phyloP scores from a whole-genome alignment of 2,888 invertebrate genomes.

The Parasteatoda lunata region DNA sequence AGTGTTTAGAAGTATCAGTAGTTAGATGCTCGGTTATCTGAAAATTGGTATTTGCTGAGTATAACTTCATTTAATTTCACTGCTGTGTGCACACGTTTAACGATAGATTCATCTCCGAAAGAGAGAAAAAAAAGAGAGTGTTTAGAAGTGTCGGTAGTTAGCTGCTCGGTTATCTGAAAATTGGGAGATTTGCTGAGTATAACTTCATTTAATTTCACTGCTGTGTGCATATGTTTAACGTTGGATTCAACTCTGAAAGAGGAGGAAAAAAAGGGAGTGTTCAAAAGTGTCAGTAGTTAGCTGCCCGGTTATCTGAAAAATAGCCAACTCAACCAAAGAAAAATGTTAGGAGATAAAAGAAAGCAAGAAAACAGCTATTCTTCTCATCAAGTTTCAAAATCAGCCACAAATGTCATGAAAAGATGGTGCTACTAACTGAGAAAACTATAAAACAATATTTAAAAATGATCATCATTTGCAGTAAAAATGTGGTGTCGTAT shows the following conservation, averaged over 20 bases:
- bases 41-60: slow-evolving; percentile 89
- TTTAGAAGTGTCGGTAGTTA: neutral
- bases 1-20: neutral
- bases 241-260: slow-evolving; percentile 82
- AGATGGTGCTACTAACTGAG: too few species aligned
- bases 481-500: too few species aligned
- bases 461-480: too few species aligned
- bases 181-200: slow-evolving; percentile 96
- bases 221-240: slow-evolving; percentile 99
- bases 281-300: too few species aligned
- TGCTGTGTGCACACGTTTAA: slow-evolving; percentile 99
- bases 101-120: slow-evolving; percentile 84
- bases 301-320: slow-evolving; percentile 46
- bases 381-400: too few species aligned
- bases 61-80: slow-evolving; percentile 99
- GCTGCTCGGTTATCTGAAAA: too few species aligned
- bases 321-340: slow-evolving; percentile 75
- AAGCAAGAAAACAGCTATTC: too few species aligned
- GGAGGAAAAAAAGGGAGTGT: slow-evolving; percentile 3
- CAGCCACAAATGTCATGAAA: too few species aligned
- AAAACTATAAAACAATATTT: too few species aligned
- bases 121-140: neutral
- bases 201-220: slow-evolving; percentile 97
- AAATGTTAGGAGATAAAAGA: too few species aligned
- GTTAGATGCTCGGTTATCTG: too few species aligned